phyloP scores from a whole-genome alignment of 2,113 vertebrate species.

The Delphinus delphis region DNA sequence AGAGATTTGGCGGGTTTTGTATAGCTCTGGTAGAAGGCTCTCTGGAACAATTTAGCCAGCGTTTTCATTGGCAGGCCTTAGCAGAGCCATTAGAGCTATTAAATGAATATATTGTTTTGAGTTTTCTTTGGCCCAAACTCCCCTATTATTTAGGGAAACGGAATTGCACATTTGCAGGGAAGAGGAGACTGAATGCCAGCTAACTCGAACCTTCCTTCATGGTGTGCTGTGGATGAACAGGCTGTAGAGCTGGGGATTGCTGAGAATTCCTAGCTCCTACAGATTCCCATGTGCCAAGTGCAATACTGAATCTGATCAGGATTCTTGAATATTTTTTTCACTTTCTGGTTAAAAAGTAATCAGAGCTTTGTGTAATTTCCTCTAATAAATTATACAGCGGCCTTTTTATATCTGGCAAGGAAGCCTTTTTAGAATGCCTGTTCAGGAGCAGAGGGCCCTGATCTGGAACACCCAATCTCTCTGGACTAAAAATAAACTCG shows the following conservation, averaged over 20 bases:
- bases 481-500: conserved; percentile 80
- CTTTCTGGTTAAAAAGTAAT: conserved; percentile 73
- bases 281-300: conserved; percentile 26
- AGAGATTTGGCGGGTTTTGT: background rate
- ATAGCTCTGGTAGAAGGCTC: background rate
- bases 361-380: conserved; percentile 68
- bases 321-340: conserved; percentile 38
- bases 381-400: conserved; percentile 70
- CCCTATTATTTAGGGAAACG: conserved; percentile 78
- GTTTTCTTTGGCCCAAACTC: conserved; percentile 76
- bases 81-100: conserved; percentile 37
- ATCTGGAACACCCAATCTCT: conserved; percentile 60
- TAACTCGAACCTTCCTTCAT: background rate
- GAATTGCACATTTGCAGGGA: conserved; percentile 51
- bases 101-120: conserved; percentile 66
- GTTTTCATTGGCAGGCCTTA: conserved; percentile 67
- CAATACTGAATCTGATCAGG: conserved; percentile 55
- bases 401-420: conserved; percentile 76
- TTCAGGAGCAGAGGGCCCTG: background rate
- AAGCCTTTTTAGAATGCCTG: conserved; percentile 76
- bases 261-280: conserved; percentile 44
- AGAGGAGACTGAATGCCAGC: background rate
- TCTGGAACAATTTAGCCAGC: conserved; percentile 65
- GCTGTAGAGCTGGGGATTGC: background rate
- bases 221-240: background rate